Base-by-base conservation (phyloP, 2,888 invertebrate genomes). In the Camponotus fellah region DNA sequence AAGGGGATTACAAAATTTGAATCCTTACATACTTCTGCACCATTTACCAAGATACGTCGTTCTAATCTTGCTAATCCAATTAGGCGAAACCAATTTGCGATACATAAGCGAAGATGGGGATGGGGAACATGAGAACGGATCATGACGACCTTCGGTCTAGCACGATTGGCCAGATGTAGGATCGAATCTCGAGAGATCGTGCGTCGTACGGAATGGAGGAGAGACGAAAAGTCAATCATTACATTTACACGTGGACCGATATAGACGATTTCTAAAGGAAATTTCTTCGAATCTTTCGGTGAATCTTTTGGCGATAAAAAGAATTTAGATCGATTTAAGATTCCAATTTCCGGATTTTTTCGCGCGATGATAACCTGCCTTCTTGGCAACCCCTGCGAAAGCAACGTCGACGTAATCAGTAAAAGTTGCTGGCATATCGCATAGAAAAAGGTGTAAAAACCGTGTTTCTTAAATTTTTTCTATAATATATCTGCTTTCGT, bases 251-350 rank as follows among this genome's bases (percentile, higher is more conserved):
- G 88, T 76, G 82, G 85, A 68, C 56, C 74, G 83, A 74, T 74
- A 87, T 62, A 58, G 81, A 34, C 84, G 83, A 77, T 86, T 86
- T 68, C 71, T 69, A 21, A 81, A 64, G 43, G 85, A 86, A 26
- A 26, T 26, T 26, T 26, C 26, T 26, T 26, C 26, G 89, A 89
- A 86, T 84, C 89, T 86, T 74, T 75, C 62, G 12, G 84, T 60
- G 84, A 83, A 69, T 83, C 80, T 71, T 84, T 82, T 89, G 89
- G 80, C 89, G 89, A 91, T 92, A 92, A 92, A 91, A 91, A 91
- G 91, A 91, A 92, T 93, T 92, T 91, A 91, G 91, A 92, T 92
- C 93, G 93, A 93, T 93, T 93, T 93, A 92, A 92, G 93, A 93
- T 93, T 93, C 93, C 93, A 93, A 93, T 93, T 93, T 93, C 92